Base-by-base conservation (phyloP, 2,113 vertebrate species). In the Lophochroa leadbeateri region DNA sequence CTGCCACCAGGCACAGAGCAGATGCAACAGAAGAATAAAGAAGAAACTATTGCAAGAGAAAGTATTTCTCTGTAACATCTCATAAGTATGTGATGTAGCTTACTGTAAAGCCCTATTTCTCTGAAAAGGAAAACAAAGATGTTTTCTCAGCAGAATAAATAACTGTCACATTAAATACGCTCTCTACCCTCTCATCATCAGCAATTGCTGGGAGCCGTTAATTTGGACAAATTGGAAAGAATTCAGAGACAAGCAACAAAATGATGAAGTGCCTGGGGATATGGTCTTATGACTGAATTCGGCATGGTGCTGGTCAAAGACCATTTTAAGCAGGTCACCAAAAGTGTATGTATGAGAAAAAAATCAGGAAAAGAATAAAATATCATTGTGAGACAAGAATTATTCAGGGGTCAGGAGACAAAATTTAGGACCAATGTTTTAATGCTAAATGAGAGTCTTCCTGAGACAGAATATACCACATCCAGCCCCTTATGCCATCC, bases 251-350 rank as follows among this genome's bases (percentile, higher is more conserved):
- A 29, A 67, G 49, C 14, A 47, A 5, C n/a, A 18, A 28, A 35
- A 20, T 8, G 4, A 11, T 33, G n/a, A 27, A 37, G 88, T 46
- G 78, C 31, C 64, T 29, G 63, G 69, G 49, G 55, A 52, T 4
- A 13, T 17, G n/a, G 60, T 35, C 71, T 67, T 2, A 4, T 31
- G 74, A 37, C n/a, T 17, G 18, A n/a, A 17, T 67, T 8, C 55
- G 57, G 41, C 11, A 4, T 8, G 5, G 10, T 3, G 0, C 10
- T 33, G 79, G 37, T 17, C 69, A 89, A 50, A 0, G 0, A 17
- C 1, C 35, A 8, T 4, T 88, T 70, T 43, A 13, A 50, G 46
- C 47, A 69, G 77, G 61, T 50, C 74, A 23, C 82, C 27, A 14
- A 19, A 75, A 27, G 27, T 10, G 3, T 8, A 28, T 4, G 0